phyloP scores from a whole-genome alignment of 1,140 invertebrate genomes.

The Drosophila kohkoa region DNA sequence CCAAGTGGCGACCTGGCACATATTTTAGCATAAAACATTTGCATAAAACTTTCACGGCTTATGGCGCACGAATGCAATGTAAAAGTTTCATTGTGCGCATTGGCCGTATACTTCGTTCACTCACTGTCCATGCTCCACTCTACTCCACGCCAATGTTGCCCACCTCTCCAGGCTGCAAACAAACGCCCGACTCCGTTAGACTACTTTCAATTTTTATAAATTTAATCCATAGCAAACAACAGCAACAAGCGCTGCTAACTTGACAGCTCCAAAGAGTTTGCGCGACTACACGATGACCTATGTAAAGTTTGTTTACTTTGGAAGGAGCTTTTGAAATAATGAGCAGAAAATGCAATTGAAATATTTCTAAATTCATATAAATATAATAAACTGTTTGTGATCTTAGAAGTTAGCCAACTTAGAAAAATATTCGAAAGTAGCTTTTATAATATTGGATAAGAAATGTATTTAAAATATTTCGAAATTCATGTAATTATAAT shows the following conservation, averaged over 20 bases:
- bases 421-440: no score
- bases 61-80: slow-evolving; percentile 57
- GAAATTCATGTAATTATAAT: no score
- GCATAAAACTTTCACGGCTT: slow-evolving; percentile 69
- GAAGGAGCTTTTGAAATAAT: not conserved
- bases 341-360: no score
- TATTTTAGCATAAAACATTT: slow-evolving; percentile 64
- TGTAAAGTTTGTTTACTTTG: not conserved
- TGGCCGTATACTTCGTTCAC: slow-evolving; percentile 34
- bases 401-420: no score
- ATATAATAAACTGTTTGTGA: no score
- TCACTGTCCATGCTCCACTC: not conserved
- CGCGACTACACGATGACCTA: slow-evolving; percentile 1
- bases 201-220: slow-evolving; percentile 62
- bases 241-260: slow-evolving; percentile 30
- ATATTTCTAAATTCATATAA: no score
- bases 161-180: not conserved
- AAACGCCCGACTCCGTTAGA: not conserved
- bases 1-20: slow-evolving; percentile 45
- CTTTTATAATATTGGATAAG: no score
- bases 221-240: slow-evolving; percentile 51
- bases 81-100: slow-evolving; percentile 57
- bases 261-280: slow-evolving; percentile 1
- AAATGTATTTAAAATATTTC: no score
- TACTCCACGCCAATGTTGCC: not conserved